These are phyloP conservation scores for Trachemys scripta DNA, from an alignment of 2,113 vertebrate species.

Conservation along the genomic window DNA sequence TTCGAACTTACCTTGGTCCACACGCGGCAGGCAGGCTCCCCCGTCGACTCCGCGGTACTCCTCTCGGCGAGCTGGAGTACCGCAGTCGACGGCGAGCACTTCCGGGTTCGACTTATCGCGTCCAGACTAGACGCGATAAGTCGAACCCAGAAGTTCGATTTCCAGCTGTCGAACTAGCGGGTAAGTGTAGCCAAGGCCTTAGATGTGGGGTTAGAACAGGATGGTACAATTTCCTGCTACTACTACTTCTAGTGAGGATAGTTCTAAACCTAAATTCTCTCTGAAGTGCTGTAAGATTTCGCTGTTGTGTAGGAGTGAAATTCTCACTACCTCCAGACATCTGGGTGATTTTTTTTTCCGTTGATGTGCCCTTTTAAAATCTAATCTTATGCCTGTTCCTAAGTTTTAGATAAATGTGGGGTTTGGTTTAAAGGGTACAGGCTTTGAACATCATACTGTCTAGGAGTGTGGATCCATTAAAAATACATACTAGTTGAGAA, in stretches of 20 bases:
- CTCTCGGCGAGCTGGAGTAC: no score
- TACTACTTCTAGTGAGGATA: not conserved
- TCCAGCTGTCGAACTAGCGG: no score
- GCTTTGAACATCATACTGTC: not conserved
- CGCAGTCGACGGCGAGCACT: no score
- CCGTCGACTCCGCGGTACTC: no score
- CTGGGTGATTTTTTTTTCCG: accelerated
- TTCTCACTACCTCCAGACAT: not conserved
- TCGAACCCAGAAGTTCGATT: no score
- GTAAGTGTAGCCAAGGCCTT: no score
- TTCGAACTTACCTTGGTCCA: no score
- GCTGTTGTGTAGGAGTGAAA: not conserved
- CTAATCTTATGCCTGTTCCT: not conserved
- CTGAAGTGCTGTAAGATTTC: not conserved
- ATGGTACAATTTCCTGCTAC: not conserved
- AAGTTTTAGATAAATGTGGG: accelerated
- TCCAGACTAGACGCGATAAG: no score
- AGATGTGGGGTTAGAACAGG: not conserved
- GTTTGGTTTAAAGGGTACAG: not conserved
- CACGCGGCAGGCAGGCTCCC: no score
- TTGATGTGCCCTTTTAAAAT: not conserved
- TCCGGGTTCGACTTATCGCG: no score
- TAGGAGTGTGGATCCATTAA: not conserved
- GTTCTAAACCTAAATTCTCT: not conserved
- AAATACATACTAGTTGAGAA: accelerated